These are phyloP conservation scores for Alca torda DNA, from an alignment of 2,797 vertebrate genomes.

Conservation along the genomic window DNA sequence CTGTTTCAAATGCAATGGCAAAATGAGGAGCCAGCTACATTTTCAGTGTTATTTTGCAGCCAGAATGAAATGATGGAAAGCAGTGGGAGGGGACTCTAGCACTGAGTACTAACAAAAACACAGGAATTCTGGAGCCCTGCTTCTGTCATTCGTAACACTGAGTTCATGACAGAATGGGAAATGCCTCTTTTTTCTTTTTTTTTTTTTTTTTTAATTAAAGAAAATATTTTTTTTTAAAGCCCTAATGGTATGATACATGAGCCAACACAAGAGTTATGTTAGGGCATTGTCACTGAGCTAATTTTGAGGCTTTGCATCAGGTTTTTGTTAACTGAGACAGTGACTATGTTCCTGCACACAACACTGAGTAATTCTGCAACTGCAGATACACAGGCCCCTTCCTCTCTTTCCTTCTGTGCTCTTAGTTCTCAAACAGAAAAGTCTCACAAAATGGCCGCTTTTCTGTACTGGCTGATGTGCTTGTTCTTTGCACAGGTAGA, in stretches of 20 bases:
- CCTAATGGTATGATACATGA: neutral
- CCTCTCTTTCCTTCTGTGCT: neutral
- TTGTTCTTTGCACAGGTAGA: neutral
- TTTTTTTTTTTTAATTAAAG: neutral
- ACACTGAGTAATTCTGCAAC: neutral
- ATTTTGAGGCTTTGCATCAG: neutral
- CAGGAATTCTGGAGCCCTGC: neutral
- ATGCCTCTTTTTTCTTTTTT: neutral
- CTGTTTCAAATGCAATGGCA: neutral
- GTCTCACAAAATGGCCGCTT: neutral
- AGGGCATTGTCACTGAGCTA: neutral
- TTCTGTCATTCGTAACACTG: neutral
- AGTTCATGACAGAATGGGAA: neutral
- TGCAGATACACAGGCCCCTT: neutral
- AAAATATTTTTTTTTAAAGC: neutral
- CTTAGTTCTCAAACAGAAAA: neutral
- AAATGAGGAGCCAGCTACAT: neutral
- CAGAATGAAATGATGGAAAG: neutral
- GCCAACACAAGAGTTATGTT: neutral
- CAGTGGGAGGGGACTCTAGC: neutral
- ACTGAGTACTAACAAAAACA: neutral
- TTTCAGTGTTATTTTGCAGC: neutral
- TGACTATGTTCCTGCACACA: neutral
- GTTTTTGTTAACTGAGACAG: neutral
- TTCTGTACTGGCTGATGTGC: neutral